Conservation (phyloP, 2,888 invertebrate genomes). For the Criorhina ranunculi region DNA sequence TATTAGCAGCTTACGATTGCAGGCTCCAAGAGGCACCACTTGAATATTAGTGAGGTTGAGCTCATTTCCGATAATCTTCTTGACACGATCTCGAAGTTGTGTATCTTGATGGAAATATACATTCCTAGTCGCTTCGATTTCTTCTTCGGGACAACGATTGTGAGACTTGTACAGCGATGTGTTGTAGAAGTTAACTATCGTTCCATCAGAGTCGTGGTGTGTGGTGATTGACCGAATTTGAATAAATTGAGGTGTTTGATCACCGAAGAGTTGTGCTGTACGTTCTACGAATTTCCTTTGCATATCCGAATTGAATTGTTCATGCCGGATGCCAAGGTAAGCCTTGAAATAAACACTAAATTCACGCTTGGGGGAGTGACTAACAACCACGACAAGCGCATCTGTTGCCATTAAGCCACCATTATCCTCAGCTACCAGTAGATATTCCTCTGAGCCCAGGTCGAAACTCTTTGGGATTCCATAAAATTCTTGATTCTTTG, state of each 20-base stretch:
- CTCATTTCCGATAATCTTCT: conserved; percentile 87
- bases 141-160: conserved; percentile 90
- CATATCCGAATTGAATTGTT: conserved; percentile 90
- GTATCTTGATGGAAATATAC: conserved; percentile 89
- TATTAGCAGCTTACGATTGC: conserved; percentile 85
- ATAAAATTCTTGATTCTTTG: conserved; percentile 94
- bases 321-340: conserved; percentile 89
- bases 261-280: conserved; percentile 90
- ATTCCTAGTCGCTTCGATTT: conserved; percentile 90
- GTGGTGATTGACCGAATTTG: conserved; percentile 88
- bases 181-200: conserved; percentile 92
- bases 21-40: conserved; percentile 85
- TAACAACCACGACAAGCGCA: conserved; percentile 91
- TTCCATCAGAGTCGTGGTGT: conserved; percentile 86
- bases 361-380: conserved; percentile 87
- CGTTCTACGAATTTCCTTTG: conserved; percentile 93
- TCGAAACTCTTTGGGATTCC: conserved; percentile 92
- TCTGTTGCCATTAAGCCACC: conserved; percentile 91
- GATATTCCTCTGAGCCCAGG: conserved; percentile 90
- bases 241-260: conserved; percentile 90
- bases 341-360: conserved; percentile 93
- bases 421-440: conserved; percentile 91
- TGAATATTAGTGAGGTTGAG: conserved; percentile 87
- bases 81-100: conserved; percentile 85
- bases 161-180: conserved; percentile 86